These are phyloP conservation scores for Drosophila phalerata DNA, from an alignment of 2,888 invertebrate species.

Conservation along the genomic window DNA sequence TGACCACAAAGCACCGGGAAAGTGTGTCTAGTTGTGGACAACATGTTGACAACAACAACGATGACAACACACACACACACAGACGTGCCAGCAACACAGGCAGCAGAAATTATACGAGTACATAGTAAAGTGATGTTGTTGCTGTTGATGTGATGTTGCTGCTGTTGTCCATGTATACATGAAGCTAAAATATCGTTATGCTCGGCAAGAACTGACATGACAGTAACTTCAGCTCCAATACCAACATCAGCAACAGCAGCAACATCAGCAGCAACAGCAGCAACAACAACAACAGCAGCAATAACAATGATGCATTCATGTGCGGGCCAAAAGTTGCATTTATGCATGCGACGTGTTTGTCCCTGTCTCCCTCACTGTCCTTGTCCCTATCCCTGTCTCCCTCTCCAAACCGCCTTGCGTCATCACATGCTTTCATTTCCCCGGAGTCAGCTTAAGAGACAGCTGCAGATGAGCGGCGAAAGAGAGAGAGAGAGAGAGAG, in stretches of 20 bases:
- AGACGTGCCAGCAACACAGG: slow-evolving; percentile 33
- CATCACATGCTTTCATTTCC: slow-evolving; percentile 47
- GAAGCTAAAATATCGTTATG: slow-evolving; percentile 73
- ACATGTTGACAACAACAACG: slow-evolving; percentile 58
- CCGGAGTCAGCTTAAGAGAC: slow-evolving; percentile 20
- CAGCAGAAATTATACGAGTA: slow-evolving; percentile 60
- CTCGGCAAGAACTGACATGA: slow-evolving; percentile 73
- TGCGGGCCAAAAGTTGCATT: slow-evolving; percentile 57
- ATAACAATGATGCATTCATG: slow-evolving; percentile 56
- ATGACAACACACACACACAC: slow-evolving; percentile 53
- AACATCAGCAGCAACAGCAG: slow-evolving; percentile 36
- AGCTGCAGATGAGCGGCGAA: not conserved
- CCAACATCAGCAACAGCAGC: slow-evolving; percentile 41
- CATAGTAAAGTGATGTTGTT: slow-evolving; percentile 42
- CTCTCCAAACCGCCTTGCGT: not conserved
- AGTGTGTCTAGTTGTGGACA: slow-evolving; percentile 60
- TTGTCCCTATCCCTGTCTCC: not conserved
- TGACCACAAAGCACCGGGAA: slow-evolving; percentile 27
- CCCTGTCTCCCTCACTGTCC: slow-evolving; percentile 1
- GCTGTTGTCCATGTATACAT: slow-evolving; percentile 60
- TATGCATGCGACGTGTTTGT: slow-evolving; percentile 72
- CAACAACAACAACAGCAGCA: slow-evolving; percentile 30
- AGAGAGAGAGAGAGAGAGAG: not conserved
- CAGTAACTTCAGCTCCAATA: slow-evolving; percentile 61
- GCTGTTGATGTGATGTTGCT: slow-evolving; percentile 40